These are phyloP conservation scores for Dryoscopus gambensis DNA, from an alignment of 2,113 vertebrate genomes.

Conservation along the genomic window DNA sequence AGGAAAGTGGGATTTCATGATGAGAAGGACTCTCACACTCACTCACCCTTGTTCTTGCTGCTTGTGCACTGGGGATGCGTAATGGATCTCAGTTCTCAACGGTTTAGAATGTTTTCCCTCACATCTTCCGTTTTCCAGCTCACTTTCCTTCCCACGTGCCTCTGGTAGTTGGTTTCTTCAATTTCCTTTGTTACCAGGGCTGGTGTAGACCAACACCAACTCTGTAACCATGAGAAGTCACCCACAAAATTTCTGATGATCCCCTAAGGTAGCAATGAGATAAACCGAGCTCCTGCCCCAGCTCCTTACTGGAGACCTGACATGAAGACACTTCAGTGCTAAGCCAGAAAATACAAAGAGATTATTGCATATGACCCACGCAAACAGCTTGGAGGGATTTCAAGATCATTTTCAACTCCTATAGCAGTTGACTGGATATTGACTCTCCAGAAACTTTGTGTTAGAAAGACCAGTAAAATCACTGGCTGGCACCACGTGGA, in stretches of 20 bases:
- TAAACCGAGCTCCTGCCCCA: background rate
- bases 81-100: background rate
- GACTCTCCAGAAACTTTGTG: background rate
- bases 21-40: background rate
- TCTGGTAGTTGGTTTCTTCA: background rate
- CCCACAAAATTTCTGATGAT: background rate
- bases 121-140: background rate
- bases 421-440: background rate
- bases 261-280: background rate
- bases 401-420: background rate
- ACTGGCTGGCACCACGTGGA: background rate
- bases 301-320: background rate
- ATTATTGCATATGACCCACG: background rate
- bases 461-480: background rate
- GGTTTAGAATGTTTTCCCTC: background rate
- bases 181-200: background rate
- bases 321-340: background rate
- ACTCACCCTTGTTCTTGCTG: background rate
- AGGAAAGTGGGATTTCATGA: background rate
- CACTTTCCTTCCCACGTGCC: background rate
- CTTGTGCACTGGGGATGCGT: rapidly evolving
- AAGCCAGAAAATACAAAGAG: background rate
- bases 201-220: background rate
- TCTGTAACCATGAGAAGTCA: background rate
- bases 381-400: background rate